Percentiles rank a stretch among this genome's conserved stretches.
These are phyloP conservation scores for Clarias pachynema DNA, from an alignment of 2,797 vertebrate genomes.

Conservation along the genomic window DNA sequence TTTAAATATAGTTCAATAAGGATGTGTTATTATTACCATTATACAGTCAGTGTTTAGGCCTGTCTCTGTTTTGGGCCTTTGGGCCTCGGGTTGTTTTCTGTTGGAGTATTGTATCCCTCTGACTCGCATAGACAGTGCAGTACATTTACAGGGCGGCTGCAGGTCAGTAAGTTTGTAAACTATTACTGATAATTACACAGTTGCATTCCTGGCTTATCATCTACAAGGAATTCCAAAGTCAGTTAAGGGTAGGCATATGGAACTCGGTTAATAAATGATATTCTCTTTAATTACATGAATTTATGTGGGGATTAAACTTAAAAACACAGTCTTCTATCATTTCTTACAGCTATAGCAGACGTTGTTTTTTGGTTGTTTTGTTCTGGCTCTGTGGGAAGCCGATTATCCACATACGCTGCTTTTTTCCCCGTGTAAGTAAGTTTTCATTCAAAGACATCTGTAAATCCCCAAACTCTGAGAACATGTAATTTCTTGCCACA, in stretches of 20 bases:
- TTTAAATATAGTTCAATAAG: neutral
- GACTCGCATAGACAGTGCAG: neutral
- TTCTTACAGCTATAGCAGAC: neutral
- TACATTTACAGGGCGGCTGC: neutral
- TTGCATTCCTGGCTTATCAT: constrained; percentile 12
- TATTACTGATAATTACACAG: constrained; percentile 1
- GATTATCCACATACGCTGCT: constrained; percentile 12
- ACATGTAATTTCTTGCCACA: constrained; percentile 33
- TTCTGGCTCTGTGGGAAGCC: constrained; percentile 25
- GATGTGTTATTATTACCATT: neutral
- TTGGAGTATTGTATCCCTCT: neutral
- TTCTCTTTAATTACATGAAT: constrained; percentile 14
- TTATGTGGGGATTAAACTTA: neutral
- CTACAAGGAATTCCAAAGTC: neutral
- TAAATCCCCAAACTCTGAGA: constrained; percentile 23
- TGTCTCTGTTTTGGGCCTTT: neutral
- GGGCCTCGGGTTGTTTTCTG: neutral
- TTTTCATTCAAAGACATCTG: constrained; percentile 28
- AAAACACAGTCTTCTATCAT: constrained; percentile 20
- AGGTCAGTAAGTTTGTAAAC: neutral
- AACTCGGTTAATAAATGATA: neutral
- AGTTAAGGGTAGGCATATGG: neutral
- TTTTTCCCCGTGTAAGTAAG: constrained; percentile 12
- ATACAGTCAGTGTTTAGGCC: neutral
- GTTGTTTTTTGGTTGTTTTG: constrained; percentile 1